Evolutionary conservation across 2,113 vertebrate genomes (phyloP).

Genomic region (Dromaius novaehollandiae): DNA sequence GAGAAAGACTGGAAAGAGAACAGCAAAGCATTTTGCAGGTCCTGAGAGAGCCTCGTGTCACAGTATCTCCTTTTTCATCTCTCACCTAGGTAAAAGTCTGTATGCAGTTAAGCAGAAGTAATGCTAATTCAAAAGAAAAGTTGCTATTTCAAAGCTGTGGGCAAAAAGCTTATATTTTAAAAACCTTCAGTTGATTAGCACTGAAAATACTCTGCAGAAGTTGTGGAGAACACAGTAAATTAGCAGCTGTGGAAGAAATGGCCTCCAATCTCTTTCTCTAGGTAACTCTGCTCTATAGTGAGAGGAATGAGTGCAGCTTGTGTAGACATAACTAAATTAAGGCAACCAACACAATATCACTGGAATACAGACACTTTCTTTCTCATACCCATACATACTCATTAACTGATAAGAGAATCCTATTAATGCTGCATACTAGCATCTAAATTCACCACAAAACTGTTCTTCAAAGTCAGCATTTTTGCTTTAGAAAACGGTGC

Average conservation of each 20-base stretch:
- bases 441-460: background rate
- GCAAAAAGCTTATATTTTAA: background rate
- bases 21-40: background rate
- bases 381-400: background rate
- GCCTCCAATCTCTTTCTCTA: background rate
- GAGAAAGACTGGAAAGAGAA: background rate
- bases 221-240: background rate
- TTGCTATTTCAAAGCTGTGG: background rate
- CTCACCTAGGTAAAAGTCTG: background rate
- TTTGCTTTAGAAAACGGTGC: background rate
- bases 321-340: background rate
- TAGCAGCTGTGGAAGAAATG: background rate
- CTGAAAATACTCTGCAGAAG: background rate
- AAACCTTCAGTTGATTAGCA: background rate
- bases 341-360: background rate
- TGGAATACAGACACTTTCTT: fast-evolving
- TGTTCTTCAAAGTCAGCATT: background rate
- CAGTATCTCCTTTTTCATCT: background rate
- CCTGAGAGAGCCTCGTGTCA: fast-evolving
- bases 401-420: background rate
- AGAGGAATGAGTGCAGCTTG: background rate
- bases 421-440: background rate
- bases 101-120: background rate
- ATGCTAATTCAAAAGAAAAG: background rate
- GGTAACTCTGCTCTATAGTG: background rate